Conservation (phyloP, 2,113 vertebrate genomes). For the Acrocephalus kingi region DNA sequence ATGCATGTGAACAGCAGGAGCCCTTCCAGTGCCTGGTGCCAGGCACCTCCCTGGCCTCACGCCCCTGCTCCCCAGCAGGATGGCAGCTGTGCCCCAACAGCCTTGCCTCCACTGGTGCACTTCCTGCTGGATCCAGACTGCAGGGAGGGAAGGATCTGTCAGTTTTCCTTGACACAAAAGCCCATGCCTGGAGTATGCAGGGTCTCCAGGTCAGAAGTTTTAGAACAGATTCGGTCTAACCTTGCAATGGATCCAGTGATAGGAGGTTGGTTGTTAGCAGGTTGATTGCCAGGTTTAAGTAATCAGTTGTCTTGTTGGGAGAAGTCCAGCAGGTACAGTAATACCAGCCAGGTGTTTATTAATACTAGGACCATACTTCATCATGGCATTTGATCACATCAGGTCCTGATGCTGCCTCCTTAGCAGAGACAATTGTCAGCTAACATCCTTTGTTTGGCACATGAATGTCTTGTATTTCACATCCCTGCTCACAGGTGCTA, state of each 20-base stretch:
- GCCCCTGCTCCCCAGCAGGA: not conserved
- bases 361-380: conserved; percentile 63
- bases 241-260: not conserved
- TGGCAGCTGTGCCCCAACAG: rapidly evolving
- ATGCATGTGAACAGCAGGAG: rapidly evolving
- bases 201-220: not conserved
- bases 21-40: not conserved
- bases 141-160: not conserved
- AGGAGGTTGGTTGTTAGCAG: not conserved
- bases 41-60: rapidly evolving
- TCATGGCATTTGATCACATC: conserved; percentile 13
- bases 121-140: not conserved
- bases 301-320: conserved; percentile 59
- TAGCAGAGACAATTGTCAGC: conserved; percentile 20
- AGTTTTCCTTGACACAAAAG: not conserved
- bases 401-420: conserved; percentile 10
- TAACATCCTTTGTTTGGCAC: conserved; percentile 34
- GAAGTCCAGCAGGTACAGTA: conserved; percentile 51
- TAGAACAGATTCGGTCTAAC: not conserved
- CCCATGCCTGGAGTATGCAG: not conserved
- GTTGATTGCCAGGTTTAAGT: conserved; percentile 48
- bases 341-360: conserved; percentile 70
- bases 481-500: conserved; percentile 34
- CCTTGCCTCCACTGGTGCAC: rapidly evolving
- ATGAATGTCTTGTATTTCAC: not conserved